Conservation (phyloP, 2,888 invertebrate genomes). For the Yponomeuta malinellus region DNA sequence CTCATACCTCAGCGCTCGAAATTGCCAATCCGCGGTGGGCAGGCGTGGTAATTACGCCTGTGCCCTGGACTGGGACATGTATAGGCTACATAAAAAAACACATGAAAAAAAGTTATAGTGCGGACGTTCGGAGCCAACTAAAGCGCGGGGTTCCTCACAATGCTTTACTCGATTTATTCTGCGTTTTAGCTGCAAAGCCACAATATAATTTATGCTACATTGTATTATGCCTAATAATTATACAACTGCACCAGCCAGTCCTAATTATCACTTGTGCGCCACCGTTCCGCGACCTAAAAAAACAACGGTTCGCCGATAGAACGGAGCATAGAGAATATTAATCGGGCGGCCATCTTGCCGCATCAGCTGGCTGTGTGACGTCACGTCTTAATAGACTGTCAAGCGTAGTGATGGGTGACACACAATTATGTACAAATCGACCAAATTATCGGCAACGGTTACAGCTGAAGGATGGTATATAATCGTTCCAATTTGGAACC, state of each 20-base stretch:
- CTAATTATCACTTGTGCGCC: conserved; percentile 23
- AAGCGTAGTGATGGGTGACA: background rate
- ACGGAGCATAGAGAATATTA: conserved; percentile 49
- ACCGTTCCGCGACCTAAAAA: conserved; percentile 64
- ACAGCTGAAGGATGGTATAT: no score
- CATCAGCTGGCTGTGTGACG: conserved; percentile 18
- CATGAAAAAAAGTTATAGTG: no score
- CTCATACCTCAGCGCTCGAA: no score
- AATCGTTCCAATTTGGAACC: no score
- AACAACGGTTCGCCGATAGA: conserved; percentile 35
- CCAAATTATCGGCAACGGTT: background rate
- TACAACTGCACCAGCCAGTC: background rate
- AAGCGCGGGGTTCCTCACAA: no score
- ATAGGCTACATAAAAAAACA: no score
- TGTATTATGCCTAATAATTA: background rate
- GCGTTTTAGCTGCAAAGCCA: no score
- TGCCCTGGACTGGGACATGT: no score
- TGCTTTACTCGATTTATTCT: no score
- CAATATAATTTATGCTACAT: background rate
- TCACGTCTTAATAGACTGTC: background rate
- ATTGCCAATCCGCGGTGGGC: no score
- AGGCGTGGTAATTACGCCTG: no score
- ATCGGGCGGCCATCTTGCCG: conserved; percentile 22
- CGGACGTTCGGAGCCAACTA: no score
- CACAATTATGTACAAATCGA: background rate